These are phyloP conservation scores for Catharus ustulatus DNA, from an alignment of 2,797 vertebrate species.

Conservation along the genomic window DNA sequence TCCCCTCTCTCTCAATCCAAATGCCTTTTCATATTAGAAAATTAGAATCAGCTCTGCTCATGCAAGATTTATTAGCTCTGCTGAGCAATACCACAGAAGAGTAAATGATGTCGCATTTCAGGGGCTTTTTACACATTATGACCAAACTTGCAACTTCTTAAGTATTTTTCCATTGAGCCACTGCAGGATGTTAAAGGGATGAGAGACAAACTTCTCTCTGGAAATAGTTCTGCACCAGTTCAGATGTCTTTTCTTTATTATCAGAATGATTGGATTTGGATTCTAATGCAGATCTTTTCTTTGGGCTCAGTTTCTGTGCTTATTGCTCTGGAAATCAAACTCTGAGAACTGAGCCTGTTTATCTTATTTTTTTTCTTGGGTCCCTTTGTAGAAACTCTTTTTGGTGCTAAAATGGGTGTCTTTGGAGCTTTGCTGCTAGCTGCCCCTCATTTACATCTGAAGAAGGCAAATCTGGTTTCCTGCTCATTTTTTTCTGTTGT, in stretches of 20 bases:
- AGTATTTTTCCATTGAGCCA: constrained; percentile 63
- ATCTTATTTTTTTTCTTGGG: background rate
- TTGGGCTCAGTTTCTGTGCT: constrained; percentile 4
- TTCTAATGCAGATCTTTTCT: constrained; percentile 45
- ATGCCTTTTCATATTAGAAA: constrained; percentile 86
- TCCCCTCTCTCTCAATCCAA: constrained; percentile 81
- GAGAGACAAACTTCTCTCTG: constrained; percentile 40
- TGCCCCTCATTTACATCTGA: constrained; percentile 23
- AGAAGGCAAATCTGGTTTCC: constrained; percentile 21
- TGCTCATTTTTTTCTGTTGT: background rate
- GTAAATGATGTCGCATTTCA: constrained; percentile 83
- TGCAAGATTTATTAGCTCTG: constrained; percentile 85
- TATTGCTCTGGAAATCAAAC: constrained; percentile 43
- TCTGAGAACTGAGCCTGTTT: constrained; percentile 15
- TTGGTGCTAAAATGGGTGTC: background rate
- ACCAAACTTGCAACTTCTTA: constrained; percentile 75
- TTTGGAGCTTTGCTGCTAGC: constrained; percentile 10
- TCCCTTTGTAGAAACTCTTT: constrained; percentile 10
- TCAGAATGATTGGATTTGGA: constrained; percentile 40
- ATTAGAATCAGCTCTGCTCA: constrained; percentile 84
- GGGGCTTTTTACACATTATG: constrained; percentile 78
- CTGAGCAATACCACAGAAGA: constrained; percentile 79
- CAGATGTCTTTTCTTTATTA: constrained; percentile 26
- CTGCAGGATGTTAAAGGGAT: constrained; percentile 26
- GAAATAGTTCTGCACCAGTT: constrained; percentile 41